Evolutionary conservation across 2,888 invertebrate genomes (phyloP).

Genomic region (Malachius bipustulatus): DNA sequence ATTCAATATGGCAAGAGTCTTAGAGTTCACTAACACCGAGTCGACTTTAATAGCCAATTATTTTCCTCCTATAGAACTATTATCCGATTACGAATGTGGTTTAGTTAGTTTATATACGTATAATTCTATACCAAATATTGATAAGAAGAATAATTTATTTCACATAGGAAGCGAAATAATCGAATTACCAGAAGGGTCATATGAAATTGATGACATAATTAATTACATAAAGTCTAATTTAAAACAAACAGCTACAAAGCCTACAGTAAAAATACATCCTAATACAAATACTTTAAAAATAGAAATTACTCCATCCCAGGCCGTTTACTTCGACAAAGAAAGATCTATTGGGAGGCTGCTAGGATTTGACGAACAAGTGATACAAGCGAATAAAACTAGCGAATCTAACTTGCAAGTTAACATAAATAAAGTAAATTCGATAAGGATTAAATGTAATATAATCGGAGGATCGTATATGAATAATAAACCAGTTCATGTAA

Average conservation of each 20-base stretch:
- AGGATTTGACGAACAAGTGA: constrained; percentile 18
- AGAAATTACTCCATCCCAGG: constrained; percentile 11
- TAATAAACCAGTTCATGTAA: constrained; percentile 23
- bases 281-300: constrained; percentile 15
- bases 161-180: constrained; percentile 9
- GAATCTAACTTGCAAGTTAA: constrained; percentile 26
- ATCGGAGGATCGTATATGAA: constrained; percentile 24
- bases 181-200: constrained; percentile 9
- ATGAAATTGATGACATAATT: constrained; percentile 13
- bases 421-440: constrained; percentile 24
- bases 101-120: constrained; percentile 18
- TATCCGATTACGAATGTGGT: constrained; percentile 17
- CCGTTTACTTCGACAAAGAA: constrained; percentile 11
- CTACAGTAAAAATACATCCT: constrained; percentile 8
- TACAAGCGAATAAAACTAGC: constrained; percentile 16
- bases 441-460: constrained; percentile 25
- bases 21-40: constrained; percentile 17
- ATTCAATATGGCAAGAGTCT: constrained; percentile 16
- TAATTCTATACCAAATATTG: constrained; percentile 19
- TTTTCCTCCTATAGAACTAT: constrained; percentile 16
- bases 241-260: constrained; percentile 2
- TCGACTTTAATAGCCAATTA: constrained; percentile 16
- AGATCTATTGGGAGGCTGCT: constrained; percentile 20
- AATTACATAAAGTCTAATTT: constrained; percentile 6
- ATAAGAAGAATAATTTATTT: constrained; percentile 11